Evolutionary conservation across 2,113 vertebrate genomes (phyloP).

Genomic region (Apus apus): DNA sequence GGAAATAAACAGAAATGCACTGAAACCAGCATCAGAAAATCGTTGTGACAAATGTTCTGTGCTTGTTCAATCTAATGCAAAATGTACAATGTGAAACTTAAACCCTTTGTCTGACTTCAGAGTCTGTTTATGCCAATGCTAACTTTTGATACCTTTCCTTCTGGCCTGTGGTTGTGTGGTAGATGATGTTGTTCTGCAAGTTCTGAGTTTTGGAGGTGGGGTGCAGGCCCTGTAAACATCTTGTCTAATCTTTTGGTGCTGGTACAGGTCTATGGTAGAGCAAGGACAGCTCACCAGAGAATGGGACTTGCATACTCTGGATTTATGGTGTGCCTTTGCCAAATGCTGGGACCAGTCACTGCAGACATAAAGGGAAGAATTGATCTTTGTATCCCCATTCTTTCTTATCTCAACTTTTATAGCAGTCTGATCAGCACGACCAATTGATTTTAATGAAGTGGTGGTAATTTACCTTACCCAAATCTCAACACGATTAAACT

Average conservation of each 20-base stretch:
- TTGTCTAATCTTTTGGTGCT: not conserved
- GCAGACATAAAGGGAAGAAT: not conserved
- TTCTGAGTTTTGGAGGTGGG: not conserved
- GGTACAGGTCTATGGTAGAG: not conserved
- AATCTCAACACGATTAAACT: not conserved
- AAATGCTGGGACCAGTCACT: not conserved
- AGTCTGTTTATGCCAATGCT: not conserved
- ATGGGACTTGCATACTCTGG: not conserved
- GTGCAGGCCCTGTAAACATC: not conserved
- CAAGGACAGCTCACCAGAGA: not conserved
- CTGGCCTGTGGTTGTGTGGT: not conserved
- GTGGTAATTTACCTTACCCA: not conserved
- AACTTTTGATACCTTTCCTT: not conserved
- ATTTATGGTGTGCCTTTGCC: not conserved
- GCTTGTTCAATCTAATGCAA: not conserved
- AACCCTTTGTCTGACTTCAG: not conserved
- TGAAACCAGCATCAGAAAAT: not conserved
- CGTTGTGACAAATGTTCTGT: not conserved
- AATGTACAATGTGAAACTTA: not conserved
- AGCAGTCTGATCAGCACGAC: fast-evolving
- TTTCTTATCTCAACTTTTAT: not conserved
- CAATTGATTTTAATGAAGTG: not conserved
- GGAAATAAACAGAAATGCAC: not conserved
- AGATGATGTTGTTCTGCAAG: not conserved
- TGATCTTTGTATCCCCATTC: not conserved